Evolutionary conservation across 2,113 vertebrate genomes (phyloP).

Genomic region (Pollachius pollachius): DNA sequence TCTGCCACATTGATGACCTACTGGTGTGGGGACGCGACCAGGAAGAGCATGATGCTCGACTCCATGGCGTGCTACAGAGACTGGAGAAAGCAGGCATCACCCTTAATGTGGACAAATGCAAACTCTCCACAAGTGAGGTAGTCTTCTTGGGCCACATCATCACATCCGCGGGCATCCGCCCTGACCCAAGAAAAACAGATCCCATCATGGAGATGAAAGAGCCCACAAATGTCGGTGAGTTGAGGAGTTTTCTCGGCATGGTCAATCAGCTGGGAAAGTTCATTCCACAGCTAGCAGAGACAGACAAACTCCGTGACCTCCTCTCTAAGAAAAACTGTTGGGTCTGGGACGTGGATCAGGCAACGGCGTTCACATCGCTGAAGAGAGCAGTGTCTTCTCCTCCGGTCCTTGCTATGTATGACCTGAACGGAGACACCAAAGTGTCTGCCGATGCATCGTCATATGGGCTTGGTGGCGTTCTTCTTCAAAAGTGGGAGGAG

Average conservation of each 20-base stretch:
- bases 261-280: conserved; percentile 33
- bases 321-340: conserved; percentile 13
- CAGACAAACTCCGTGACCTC: too few species aligned
- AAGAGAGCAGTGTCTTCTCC: conserved; percentile 14
- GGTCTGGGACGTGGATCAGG: too few species aligned
- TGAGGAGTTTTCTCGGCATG: conserved; percentile 19
- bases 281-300: conserved; percentile 11
- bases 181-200: conserved; percentile 19
- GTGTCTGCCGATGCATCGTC: too few species aligned
- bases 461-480: too few species aligned
- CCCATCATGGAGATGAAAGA: conserved; percentile 1
- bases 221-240: conserved; percentile 1
- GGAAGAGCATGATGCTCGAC: too few species aligned
- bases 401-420: neutral
- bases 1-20: too few species aligned
- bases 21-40: too few species aligned
- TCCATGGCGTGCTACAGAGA: too few species aligned
- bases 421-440: too few species aligned
- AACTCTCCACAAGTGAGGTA: neutral
- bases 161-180: neutral
- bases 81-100: conserved; percentile 17
- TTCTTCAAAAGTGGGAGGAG: too few species aligned
- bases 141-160: conserved; percentile 29
- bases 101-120: conserved; percentile 17
- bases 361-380: neutral